phyloP scores from a whole-genome alignment of 2,888 invertebrate species.

The Troilus luridus region DNA sequence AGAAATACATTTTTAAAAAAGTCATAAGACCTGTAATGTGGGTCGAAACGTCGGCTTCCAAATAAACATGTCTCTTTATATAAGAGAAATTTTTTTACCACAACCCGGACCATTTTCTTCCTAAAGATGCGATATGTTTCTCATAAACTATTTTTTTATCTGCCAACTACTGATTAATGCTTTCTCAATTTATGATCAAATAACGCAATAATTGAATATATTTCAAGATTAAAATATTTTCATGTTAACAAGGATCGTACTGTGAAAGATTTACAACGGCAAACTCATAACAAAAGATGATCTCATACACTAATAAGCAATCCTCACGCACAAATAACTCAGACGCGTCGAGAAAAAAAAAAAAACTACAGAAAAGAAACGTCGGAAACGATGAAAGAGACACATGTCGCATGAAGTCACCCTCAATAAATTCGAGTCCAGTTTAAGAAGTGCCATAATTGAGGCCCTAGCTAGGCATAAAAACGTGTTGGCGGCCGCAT shows the following conservation, averaged over 20 bases:
- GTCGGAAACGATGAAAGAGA: slow-evolving; percentile 1
- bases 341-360: neutral
- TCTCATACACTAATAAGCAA: neutral
- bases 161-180: no score
- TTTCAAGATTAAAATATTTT: no score
- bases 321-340: neutral
- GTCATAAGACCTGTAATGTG: no score
- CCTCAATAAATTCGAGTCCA: neutral
- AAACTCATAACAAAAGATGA: neutral
- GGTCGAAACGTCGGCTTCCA: no score
- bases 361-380: neutral
- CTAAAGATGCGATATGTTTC: no score
- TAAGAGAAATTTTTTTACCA: no score
- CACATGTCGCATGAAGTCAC: slow-evolving; percentile 36
- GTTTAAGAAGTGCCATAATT: slow-evolving; percentile 7
- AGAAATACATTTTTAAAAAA: no score
- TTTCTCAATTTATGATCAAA: no score
- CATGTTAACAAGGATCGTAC: neutral
- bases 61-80: no score
- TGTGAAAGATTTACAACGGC: neutral
- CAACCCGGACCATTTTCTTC: no score
- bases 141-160: no score
- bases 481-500: neutral
- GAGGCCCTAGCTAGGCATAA: neutral
- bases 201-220: no score